Base-by-base conservation (phyloP, 2,888 invertebrate species). In the Metacarcinus magister region DNA sequence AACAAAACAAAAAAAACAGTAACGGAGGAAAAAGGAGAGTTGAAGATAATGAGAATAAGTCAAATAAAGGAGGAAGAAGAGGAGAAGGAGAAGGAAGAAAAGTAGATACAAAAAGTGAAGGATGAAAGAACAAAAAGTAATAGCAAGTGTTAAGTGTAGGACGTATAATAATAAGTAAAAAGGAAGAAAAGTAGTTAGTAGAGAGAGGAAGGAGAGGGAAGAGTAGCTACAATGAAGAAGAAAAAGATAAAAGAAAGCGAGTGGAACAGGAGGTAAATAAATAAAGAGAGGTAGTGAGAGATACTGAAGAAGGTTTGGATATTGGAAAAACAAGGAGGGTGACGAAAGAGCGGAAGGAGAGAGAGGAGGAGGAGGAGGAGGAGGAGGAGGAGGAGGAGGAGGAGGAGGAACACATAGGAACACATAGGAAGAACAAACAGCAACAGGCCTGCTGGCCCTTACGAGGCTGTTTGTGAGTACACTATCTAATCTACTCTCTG, bases 341-440 rank as follows among this genome's bases (percentile, higher is more conserved):
- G 67, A 67, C 3, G 44, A 28, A n/a, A n/a, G 23, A n/a, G n/a
- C n/a, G 60, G 93, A 54, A 48, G 48, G n/a, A 32, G 32, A 54
- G 93, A 32, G 54, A 54, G 54, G 39, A 32, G 60, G 93, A 54
- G 91, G 48, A 46, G 32, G 91, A 43, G 91, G n/a, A n/a, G 8
- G 44, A 23, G 16, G 16, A 43, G 67, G 67, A 19, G 67, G 67
- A 67, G 67, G 19, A 67, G 67, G 67, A 67, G 67, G 67, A 67
- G 67, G 67, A 67, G 67, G 67, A 19, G 67, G 67, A 19, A n/a
- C n/a, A n/a, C n/a, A n/a, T n/a, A n/a, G n/a, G n/a, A n/a, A n/a
- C n/a, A n/a, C n/a, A n/a, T n/a, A n/a, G n/a, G n/a, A n/a, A n/a
- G n/a, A n/a, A n/a, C n/a, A n/a, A n/a, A n/a, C n/a, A n/a, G n/a